A percentile compares a stretch with the other conserved stretches of the same genome.
phyloP scores from a whole-genome alignment of 2,888 invertebrate genomes.

The Alloplasta piceator region DNA sequence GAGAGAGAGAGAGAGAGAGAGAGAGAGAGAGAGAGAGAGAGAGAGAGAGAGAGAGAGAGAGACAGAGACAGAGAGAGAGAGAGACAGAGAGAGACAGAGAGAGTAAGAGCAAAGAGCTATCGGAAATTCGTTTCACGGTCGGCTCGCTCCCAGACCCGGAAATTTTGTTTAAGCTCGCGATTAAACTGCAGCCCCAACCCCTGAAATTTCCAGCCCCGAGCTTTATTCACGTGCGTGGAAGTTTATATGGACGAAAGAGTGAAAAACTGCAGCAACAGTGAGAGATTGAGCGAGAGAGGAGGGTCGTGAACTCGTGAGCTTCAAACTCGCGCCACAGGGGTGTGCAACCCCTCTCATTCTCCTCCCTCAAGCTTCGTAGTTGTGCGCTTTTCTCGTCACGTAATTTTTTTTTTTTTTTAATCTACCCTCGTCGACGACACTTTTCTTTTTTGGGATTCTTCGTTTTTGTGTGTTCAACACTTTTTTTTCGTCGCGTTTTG shows the following conservation, averaged over 20 bases:
- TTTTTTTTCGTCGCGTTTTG: conserved; percentile 9
- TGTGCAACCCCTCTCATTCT: conserved; percentile 18
- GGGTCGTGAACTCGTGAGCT: conserved; percentile 50
- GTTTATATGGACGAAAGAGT: not conserved
- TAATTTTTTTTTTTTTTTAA: conserved; percentile 10
- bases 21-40: conserved; percentile 8
- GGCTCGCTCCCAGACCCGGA: conserved; percentile 59
- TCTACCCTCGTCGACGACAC: conserved; percentile 1
- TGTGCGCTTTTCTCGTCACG: conserved; percentile 35
- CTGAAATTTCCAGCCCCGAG: conserved; percentile 5
- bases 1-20: conserved; percentile 10
- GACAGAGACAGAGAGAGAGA: conserved; percentile 5
- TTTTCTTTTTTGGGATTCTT: conserved; percentile 1
- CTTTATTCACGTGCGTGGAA: conserved; percentile 2
- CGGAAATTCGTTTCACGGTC: conserved; percentile 64
- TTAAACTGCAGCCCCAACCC: conserved; percentile 23
- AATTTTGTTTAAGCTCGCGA: conserved; percentile 59
- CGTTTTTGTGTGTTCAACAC: conserved; percentile 3
- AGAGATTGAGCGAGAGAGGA: conserved; percentile 5
- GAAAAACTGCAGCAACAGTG: conserved; percentile 20
- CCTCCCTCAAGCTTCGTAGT: conserved; percentile 19
- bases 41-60: conserved; percentile 11
- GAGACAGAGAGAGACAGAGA: conserved; percentile 16
- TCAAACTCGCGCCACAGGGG: conserved; percentile 5
- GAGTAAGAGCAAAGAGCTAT: conserved; percentile 39